phyloP scores from a whole-genome alignment of 2,113 vertebrate genomes.

The Hirundichthys speculiger region DNA sequence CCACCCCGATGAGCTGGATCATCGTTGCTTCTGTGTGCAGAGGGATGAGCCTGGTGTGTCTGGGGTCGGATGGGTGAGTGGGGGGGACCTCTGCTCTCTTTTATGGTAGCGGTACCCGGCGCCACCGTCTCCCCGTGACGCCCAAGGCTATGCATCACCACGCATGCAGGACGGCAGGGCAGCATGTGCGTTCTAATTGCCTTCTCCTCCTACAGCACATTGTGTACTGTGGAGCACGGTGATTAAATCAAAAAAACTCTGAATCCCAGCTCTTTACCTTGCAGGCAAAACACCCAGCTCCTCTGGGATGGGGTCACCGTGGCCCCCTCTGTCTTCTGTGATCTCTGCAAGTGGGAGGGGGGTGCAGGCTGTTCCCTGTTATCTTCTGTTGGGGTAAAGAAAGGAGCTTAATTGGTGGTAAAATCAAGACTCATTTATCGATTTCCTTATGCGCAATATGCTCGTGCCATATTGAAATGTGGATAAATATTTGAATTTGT shows the following conservation, averaged over 20 bases:
- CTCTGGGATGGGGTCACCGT: slow-evolving; percentile 75
- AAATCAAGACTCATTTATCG: slow-evolving; percentile 38
- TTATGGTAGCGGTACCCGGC: slow-evolving; percentile 67
- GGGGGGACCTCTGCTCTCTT: slow-evolving; percentile 63
- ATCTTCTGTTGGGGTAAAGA: slow-evolving; percentile 30
- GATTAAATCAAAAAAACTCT: slow-evolving; percentile 78
- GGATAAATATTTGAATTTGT: slow-evolving; percentile 48
- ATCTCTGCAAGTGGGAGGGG: slow-evolving; percentile 60
- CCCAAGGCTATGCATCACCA: slow-evolving; percentile 74
- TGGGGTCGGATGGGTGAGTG: slow-evolving; percentile 3
- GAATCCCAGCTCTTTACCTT: slow-evolving; percentile 76
- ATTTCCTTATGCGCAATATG: slow-evolving; percentile 6
- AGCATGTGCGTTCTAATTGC: slow-evolving; percentile 79
- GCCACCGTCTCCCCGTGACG: slow-evolving; percentile 49
- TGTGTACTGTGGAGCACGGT: slow-evolving; percentile 63
- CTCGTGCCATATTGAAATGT: slow-evolving; percentile 21
- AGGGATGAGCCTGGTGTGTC: slow-evolving; percentile 37
- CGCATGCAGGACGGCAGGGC: slow-evolving; percentile 73
- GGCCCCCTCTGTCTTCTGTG: slow-evolving; percentile 73
- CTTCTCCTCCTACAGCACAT: slow-evolving; percentile 72
- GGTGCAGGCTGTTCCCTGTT: slow-evolving; percentile 46
- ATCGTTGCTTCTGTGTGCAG: slow-evolving; percentile 33
- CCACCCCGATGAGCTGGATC: slow-evolving; percentile 34
- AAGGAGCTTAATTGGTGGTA: slow-evolving; percentile 32
- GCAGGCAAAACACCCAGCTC: slow-evolving; percentile 79